Conservation (phyloP, 2,797 vertebrate species). For the Natrix natrix region DNA sequence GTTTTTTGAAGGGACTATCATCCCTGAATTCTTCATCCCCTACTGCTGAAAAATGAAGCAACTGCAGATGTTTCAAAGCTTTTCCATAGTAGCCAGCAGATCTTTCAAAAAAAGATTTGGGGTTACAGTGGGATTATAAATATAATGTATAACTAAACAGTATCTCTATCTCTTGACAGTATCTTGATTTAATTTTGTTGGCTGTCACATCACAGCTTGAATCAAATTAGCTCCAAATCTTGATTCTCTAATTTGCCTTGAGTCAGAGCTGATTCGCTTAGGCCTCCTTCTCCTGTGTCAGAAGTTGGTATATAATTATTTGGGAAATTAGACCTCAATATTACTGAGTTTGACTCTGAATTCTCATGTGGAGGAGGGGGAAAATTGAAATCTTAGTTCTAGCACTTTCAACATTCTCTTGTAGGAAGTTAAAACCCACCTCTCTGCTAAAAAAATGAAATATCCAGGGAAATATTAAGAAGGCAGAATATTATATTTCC, state of each 20-base stretch:
- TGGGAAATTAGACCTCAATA: not conserved
- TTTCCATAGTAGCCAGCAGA: not conserved
- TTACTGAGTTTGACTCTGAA: not conserved
- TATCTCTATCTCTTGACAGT: not conserved
- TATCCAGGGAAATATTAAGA: too few relatives aligned
- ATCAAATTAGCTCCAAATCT: not conserved
- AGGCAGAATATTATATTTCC: too few relatives aligned
- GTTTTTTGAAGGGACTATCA: not conserved
- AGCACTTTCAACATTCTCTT: not conserved
- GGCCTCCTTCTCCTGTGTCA: not conserved
- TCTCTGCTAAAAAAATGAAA: too few relatives aligned
- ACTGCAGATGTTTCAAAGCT: not conserved
- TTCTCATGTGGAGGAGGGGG: not conserved
- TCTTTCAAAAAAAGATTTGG: not conserved
- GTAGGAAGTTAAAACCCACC: too few relatives aligned
- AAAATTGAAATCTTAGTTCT: not conserved
- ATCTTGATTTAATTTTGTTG: not conserved
- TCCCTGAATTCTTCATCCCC: not conserved
- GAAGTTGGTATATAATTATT: not conserved
- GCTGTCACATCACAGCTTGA: not conserved
- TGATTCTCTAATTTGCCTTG: not conserved
- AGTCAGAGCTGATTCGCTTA: not conserved
- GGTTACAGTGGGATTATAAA: not conserved
- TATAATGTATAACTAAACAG: not conserved
- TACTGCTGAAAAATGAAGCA: not conserved